Percentiles rank a stretch among this genome's conserved stretches.
phyloP scores from a whole-genome alignment of 2,113 vertebrate species.

The Nothobranchius furzeri region DNA sequence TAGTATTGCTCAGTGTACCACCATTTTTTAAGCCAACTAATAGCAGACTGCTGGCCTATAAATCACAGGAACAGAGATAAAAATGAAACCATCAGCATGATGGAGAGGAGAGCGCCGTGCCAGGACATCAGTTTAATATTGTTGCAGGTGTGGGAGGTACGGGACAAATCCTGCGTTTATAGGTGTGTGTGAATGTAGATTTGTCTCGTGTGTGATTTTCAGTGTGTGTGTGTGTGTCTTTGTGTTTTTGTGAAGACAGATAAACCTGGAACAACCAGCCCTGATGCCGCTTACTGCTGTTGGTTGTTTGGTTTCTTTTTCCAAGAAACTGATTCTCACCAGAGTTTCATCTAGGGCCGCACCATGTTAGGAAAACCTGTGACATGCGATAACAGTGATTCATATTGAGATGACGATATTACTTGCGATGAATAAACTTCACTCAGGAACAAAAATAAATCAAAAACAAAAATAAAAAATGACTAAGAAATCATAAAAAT shows the following conservation, averaged over 20 bases:
- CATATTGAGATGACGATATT: too few relatives aligned
- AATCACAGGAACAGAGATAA: conserved; percentile 65
- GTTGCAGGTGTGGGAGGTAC: conserved; percentile 27
- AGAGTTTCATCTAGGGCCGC: background rate
- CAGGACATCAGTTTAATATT: conserved; percentile 62
- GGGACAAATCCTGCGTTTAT: conserved; percentile 16
- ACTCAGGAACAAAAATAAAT: too few relatives aligned
- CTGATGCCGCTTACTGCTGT: background rate
- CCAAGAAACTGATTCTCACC: conserved; percentile 11
- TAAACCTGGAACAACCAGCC: too few relatives aligned
- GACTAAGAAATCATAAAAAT: too few relatives aligned
- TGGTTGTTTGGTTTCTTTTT: conserved; percentile 30
- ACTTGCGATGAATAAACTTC: too few relatives aligned
- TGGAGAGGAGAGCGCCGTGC: conserved; percentile 49
- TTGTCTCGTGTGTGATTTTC: background rate
- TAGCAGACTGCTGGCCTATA: conserved; percentile 60
- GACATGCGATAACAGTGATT: too few relatives aligned
- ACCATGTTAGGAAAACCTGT: too few relatives aligned
- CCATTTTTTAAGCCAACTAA: conserved; percentile 68
- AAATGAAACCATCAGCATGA: conserved; percentile 70
- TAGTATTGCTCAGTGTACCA: conserved; percentile 54
- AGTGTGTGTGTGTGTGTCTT: conserved; percentile 6
- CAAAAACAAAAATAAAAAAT: too few relatives aligned
- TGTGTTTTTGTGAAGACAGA: background rate
- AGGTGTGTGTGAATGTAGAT: conserved; percentile 24